Percentiles rank a stretch among this genome's conserved stretches.
Evolutionary conservation across 2,797 vertebrate genomes (phyloP).

Genomic region (Molossus alvarezi): DNA sequence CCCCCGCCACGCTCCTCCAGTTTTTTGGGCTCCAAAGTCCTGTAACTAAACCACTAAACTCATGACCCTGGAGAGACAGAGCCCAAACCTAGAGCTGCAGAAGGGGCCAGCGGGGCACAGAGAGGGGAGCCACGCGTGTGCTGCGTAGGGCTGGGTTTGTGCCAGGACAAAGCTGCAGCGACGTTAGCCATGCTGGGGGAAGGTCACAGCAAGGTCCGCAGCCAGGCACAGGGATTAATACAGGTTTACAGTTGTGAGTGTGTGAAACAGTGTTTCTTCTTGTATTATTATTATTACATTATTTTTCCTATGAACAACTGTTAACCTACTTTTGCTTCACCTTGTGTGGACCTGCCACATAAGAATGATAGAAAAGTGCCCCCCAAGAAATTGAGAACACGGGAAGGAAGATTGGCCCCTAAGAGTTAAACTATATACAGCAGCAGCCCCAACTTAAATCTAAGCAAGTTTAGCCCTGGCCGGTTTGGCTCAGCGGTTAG

Average conservation of each 20-base stretch:
- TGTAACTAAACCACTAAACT: not conserved
- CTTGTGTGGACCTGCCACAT: not conserved
- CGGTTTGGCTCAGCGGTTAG: no score
- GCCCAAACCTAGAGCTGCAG: not conserved
- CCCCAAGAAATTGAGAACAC: not conserved
- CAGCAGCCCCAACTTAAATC: not conserved
- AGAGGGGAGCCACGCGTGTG: no score
- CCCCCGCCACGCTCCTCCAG: not conserved
- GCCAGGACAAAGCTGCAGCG: rapidly evolving
- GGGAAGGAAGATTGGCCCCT: not conserved
- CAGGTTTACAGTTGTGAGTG: not conserved
- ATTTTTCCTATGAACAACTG: not conserved
- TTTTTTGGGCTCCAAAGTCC: not conserved
- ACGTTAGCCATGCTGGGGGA: not conserved
- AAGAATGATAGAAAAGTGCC: not conserved
- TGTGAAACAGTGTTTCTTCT: not conserved
- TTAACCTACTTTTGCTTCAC: not conserved
- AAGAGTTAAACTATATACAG: not conserved
- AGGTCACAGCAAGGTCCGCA: not conserved
- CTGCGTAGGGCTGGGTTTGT: rapidly evolving
- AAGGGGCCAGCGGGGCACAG: not conserved
- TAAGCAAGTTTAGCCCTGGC: not conserved
- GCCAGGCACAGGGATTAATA: not conserved
- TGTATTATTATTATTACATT: not conserved
- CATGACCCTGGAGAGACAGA: not conserved